These are phyloP conservation scores for Netelia inedita DNA, from an alignment of 2,888 invertebrate species.

Conservation along the genomic window DNA sequence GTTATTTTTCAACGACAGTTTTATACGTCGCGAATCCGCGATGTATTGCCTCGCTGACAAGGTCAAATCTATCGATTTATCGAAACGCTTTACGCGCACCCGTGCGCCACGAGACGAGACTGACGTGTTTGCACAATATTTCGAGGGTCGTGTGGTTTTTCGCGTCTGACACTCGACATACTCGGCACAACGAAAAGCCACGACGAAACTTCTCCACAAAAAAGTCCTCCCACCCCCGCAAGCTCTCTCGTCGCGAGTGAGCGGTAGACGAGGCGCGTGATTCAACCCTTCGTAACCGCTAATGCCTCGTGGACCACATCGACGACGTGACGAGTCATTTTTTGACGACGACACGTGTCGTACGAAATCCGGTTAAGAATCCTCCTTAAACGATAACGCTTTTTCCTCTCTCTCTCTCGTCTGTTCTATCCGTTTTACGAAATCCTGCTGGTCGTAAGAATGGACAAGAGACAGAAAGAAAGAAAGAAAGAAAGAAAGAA, in stretches of 20 bases:
- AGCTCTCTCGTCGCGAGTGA: no score
- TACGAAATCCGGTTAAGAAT: conserved; percentile 32
- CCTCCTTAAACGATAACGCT: conserved; percentile 7
- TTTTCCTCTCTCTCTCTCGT: conserved; percentile 39
- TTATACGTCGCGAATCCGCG: conserved; percentile 30
- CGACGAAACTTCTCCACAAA: background rate
- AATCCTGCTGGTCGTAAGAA: conserved; percentile 55
- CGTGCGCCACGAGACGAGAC: conserved; percentile 13
- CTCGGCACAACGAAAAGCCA: background rate
- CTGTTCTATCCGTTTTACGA: conserved; percentile 36
- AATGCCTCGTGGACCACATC: no score
- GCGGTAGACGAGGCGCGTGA: no score
- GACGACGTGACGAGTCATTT: background rate
- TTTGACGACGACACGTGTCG: background rate
- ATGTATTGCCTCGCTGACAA: conserved; percentile 39
- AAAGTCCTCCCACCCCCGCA: background rate
- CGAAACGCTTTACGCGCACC: conserved; percentile 21
- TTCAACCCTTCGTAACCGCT: no score
- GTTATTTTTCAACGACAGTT: conserved; percentile 30
- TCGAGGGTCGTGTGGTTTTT: conserved; percentile 6
- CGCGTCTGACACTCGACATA: conserved; percentile 16
- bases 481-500: conserved; percentile 17
- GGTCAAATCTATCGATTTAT: conserved; percentile 63
- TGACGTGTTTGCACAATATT: conserved; percentile 12
- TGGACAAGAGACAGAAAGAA: conserved; percentile 44